Conservation (phyloP, 1,140 invertebrate genomes). For the Cherax quadricarinatus region DNA sequence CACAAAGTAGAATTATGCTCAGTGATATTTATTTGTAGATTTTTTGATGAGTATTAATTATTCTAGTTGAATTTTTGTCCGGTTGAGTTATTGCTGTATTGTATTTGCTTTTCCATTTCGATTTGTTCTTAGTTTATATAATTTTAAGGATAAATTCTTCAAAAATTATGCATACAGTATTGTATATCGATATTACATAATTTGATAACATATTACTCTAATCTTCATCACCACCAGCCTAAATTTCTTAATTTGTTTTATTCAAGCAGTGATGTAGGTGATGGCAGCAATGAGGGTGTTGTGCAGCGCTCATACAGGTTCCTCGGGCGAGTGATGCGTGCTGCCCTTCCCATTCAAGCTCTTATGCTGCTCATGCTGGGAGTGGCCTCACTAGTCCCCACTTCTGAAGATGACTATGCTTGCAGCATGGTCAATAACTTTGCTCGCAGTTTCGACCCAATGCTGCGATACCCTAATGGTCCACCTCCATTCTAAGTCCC, state of each 20-base stretch:
- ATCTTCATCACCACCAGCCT: neutral
- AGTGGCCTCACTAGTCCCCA: slow-evolving; percentile 90
- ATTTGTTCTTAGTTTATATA: neutral
- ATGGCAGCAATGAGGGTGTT: slow-evolving; percentile 81
- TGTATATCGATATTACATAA: neutral
- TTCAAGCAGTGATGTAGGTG: slow-evolving; percentile 42
- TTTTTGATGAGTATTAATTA: neutral
- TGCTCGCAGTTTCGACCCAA: slow-evolving; percentile 83
- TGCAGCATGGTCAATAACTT: slow-evolving; percentile 90
- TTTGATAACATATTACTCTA: neutral
- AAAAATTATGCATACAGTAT: neutral
- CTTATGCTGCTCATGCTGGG: slow-evolving; percentile 92
- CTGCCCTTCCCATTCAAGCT: slow-evolving; percentile 88
- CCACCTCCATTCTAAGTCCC: slow-evolving; percentile 87
- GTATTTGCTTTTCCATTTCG: slow-evolving; percentile 7
- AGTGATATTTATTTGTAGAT: slow-evolving; percentile 12
- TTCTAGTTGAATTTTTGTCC: neutral
- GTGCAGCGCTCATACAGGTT: slow-evolving; percentile 87
- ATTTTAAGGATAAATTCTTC: neutral
- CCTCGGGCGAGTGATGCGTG: slow-evolving; percentile 89
- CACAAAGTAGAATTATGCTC: slow-evolving; percentile 71
- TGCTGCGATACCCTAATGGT: slow-evolving; percentile 91
- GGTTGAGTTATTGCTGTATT: neutral
- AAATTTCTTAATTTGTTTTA: neutral
- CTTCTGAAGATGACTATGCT: slow-evolving; percentile 89